A percentile compares a stretch with the other conserved stretches of the same genome.
These are phyloP conservation scores for Corythornis cristatus DNA, from an alignment of 2,113 vertebrate species.

Conservation along the genomic window DNA sequence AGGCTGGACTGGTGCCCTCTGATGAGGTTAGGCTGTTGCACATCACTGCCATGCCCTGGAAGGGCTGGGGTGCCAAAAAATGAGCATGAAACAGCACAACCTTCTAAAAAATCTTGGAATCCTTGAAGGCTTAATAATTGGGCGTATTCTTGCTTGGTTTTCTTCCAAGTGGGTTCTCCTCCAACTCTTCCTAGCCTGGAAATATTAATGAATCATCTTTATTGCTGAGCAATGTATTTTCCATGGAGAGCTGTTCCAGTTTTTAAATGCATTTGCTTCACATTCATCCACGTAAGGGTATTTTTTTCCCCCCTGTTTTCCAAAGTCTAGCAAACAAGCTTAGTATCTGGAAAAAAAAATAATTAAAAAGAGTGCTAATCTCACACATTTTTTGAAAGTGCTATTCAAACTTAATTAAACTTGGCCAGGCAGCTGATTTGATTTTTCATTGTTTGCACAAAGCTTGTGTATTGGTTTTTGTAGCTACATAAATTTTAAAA, in stretches of 20 bases:
- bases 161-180: conserved; percentile 43
- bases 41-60: neutral
- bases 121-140: conserved; percentile 32
- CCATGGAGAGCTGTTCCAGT: conserved; percentile 26
- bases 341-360: neutral
- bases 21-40: conserved; percentile 9
- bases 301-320: neutral
- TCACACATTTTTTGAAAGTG: neutral
- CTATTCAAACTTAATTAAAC: conserved; percentile 14
- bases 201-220: conserved; percentile 60
- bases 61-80: conserved; percentile 25
- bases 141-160: conserved; percentile 25
- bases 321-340: neutral
- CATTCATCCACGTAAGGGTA: neutral
- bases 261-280: conserved; percentile 21
- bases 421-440: neutral
- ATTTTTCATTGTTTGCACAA: neutral
- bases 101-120: conserved; percentile 61
- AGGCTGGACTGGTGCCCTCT: conserved; percentile 8
- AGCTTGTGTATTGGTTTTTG: neutral
- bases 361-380: neutral
- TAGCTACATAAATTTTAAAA: neutral
- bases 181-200: conserved; percentile 42
- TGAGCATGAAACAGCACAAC: neutral
- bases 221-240: conserved; percentile 49